Conservation (phyloP, 1,140 invertebrate genomes). For the Aphelinus atriplicis region DNA sequence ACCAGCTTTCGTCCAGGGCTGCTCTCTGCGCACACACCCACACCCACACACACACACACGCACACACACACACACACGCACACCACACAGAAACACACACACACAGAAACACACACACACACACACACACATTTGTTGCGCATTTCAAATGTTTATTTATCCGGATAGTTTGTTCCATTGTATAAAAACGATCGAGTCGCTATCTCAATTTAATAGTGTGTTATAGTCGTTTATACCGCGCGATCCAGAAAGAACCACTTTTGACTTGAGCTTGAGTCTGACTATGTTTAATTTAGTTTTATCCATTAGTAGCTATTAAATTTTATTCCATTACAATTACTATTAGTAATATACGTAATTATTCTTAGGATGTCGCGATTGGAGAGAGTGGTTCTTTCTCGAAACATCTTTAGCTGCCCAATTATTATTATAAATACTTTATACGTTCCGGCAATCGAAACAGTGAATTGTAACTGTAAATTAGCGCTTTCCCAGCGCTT, state of each 20-base stretch:
- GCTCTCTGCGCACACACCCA: not conserved
- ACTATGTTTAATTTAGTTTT: slow-evolving; percentile 23
- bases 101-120: too few species aligned
- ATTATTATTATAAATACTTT: slow-evolving; percentile 1
- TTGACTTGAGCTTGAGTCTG: slow-evolving; percentile 21
- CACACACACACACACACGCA: too few species aligned
- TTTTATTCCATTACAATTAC: not conserved
- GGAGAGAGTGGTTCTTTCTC: slow-evolving; percentile 2
- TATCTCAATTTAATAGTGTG: too few species aligned
- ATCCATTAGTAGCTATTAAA: not conserved
- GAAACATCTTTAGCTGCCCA: too few species aligned
- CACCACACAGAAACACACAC: too few species aligned
- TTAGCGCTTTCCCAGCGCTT: too few species aligned
- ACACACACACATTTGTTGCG: slow-evolving; percentile 8
- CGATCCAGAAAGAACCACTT: slow-evolving; percentile 12
- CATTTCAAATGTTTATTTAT: slow-evolving; percentile 22
- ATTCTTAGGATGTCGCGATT: slow-evolving; percentile 9
- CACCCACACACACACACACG: too few species aligned
- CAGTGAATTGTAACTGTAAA: too few species aligned
- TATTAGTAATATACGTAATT: slow-evolving; percentile 23
- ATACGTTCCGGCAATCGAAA: not conserved
- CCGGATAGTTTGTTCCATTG: slow-evolving; percentile 1
- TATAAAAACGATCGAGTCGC: not conserved
- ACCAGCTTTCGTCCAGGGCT: too few species aligned
- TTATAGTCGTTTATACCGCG: too few species aligned